phyloP scores from a whole-genome alignment of 2,888 invertebrate genomes.

The Elegia similella region DNA sequence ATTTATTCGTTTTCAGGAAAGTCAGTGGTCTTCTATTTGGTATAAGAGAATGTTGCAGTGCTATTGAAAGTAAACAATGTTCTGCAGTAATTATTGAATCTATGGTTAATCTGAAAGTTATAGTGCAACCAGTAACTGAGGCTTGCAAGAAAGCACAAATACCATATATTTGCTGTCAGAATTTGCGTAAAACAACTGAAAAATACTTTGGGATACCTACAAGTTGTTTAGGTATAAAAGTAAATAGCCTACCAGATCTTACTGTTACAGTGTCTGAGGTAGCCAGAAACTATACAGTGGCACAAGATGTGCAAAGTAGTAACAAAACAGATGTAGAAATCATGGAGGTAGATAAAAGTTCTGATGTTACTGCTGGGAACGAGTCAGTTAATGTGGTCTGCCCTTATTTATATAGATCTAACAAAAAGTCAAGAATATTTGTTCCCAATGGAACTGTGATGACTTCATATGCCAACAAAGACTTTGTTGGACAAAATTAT shows the following conservation, averaged over 20 bases:
- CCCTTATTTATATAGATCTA: conserved; percentile 57
- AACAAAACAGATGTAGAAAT: conserved; percentile 18
- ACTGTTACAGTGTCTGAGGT: conserved; percentile 39
- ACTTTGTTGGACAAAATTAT: conserved; percentile 60
- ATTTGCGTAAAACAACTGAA: conserved; percentile 47
- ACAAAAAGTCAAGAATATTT: conserved; percentile 61
- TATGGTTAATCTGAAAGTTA: conserved; percentile 56
- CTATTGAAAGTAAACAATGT: conserved; percentile 46
- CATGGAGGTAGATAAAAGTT: conserved; percentile 23
- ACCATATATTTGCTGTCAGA: conserved; percentile 61
- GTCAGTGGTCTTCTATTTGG: conserved; percentile 66
- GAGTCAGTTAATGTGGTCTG: conserved; percentile 23
- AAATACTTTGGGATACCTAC: conserved; percentile 65
- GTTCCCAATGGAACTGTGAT: conserved; percentile 37
- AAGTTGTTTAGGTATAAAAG: conserved; percentile 63
- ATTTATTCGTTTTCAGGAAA: conserved; percentile 51
- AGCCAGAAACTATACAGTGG: conserved; percentile 35
- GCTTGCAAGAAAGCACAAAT: conserved; percentile 47
- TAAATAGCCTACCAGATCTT: conserved; percentile 40
- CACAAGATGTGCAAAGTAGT: conserved; percentile 21
- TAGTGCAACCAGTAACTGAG: conserved; percentile 66
- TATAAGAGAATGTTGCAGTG: conserved; percentile 52
- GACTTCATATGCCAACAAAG: conserved; percentile 27
- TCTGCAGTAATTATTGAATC: conserved; percentile 65
- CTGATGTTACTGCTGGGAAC: conserved; percentile 21